These are phyloP conservation scores for Cetoscarus ocellatus DNA, from an alignment of 2,797 vertebrate genomes.

Conservation along the genomic window DNA sequence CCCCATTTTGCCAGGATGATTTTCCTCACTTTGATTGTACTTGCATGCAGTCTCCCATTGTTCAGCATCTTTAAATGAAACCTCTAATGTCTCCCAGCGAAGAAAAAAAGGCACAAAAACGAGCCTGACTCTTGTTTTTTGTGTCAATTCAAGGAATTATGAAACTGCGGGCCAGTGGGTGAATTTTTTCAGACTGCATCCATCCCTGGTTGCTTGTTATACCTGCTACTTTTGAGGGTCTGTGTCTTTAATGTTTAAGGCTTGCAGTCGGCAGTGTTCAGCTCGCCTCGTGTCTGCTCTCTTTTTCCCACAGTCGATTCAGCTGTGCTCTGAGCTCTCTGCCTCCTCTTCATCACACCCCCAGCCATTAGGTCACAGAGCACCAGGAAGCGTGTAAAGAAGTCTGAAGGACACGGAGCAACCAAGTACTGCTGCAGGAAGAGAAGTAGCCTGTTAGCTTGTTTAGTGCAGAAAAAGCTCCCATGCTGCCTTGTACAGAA, in stretches of 20 bases:
- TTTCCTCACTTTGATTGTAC: slow-evolving; percentile 56
- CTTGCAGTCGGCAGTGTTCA: slow-evolving; percentile 31
- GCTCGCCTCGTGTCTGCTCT: slow-evolving; percentile 32
- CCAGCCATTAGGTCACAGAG: slow-evolving; percentile 67
- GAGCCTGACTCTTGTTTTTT: slow-evolving; percentile 11
- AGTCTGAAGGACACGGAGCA: slow-evolving; percentile 51
- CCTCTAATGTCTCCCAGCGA: neutral
- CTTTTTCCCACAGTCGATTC: slow-evolving; percentile 38
- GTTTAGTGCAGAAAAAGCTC: slow-evolving; percentile 22
- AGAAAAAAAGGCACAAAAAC: slow-evolving; percentile 24
- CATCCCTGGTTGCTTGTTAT: slow-evolving; percentile 15
- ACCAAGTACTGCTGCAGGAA: slow-evolving; percentile 31
- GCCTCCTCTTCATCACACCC: slow-evolving; percentile 47
- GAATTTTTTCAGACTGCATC: slow-evolving; percentile 24
- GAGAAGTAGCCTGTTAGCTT: slow-evolving; percentile 39
- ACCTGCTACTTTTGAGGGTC: slow-evolving; percentile 16
- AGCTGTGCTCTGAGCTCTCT: slow-evolving; percentile 46
- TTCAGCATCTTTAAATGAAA: slow-evolving; percentile 23
- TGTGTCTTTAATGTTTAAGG: slow-evolving; percentile 39
- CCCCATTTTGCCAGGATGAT: slow-evolving; percentile 65
- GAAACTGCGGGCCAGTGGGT: slow-evolving; percentile 4
- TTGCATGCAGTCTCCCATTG: slow-evolving; percentile 21
- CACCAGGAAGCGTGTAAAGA: slow-evolving; percentile 67
- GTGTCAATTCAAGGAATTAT: slow-evolving; percentile 18
- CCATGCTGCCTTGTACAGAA: slow-evolving; percentile 30